Evolutionary conservation across 2,113 vertebrate genomes (phyloP).

Genomic region (Narcine bancroftii): DNA sequence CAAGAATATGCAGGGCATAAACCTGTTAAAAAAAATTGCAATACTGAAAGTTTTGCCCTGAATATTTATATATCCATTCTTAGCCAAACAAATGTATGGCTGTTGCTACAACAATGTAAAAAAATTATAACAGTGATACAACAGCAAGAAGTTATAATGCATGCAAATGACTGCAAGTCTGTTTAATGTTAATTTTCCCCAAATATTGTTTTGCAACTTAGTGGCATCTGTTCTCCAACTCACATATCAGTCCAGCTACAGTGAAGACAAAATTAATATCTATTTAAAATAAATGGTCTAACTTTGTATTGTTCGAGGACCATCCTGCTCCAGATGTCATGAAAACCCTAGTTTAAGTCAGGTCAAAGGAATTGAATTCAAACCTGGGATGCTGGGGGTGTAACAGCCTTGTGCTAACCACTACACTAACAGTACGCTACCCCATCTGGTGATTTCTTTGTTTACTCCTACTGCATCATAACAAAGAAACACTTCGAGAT

Average conservation of each 20-base stretch:
- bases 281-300: background rate
- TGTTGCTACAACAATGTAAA: background rate
- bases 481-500: too few species aligned
- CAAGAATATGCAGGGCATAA: background rate
- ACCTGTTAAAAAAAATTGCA: background rate
- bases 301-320: background rate
- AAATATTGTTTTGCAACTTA: background rate
- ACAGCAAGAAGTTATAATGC: background rate
- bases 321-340: too few species aligned
- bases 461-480: too few species aligned
- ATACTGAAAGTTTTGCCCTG: background rate
- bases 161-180: background rate
- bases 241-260: background rate
- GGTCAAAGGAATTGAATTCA: too few species aligned
- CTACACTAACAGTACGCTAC: too few species aligned
- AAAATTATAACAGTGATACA: background rate
- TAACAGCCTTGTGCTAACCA: too few species aligned
- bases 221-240: background rate
- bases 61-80: background rate
- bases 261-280: background rate
- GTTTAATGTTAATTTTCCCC: background rate
- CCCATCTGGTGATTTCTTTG: too few species aligned
- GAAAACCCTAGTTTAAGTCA: too few species aligned
- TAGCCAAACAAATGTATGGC: background rate
- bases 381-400: too few species aligned